A percentile compares a stretch with the other conserved stretches of the same genome.
phyloP scores from a whole-genome alignment of 2,113 vertebrate genomes.

The Tragulus kanchil region DNA sequence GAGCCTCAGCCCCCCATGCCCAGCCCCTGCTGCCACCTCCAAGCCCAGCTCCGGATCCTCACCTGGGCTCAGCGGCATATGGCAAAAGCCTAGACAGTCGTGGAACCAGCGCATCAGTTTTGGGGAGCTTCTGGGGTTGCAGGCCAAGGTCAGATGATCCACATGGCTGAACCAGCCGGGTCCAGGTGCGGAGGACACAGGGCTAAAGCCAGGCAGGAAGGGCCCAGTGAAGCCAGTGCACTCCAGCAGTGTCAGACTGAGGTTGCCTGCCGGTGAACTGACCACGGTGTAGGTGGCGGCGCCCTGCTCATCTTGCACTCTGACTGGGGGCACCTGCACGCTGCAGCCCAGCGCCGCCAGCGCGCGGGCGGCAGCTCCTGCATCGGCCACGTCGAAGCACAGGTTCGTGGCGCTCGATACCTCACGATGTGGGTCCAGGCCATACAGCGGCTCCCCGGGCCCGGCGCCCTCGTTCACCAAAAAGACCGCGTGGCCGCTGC shows the following conservation, averaged over 20 bases:
- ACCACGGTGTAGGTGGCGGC: constrained; percentile 91
- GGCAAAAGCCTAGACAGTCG: constrained; percentile 91
- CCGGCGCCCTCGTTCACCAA: constrained; percentile 90
- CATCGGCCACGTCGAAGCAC: constrained; percentile 94
- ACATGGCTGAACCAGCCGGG: constrained; percentile 89
- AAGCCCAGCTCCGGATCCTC: constrained; percentile 88
- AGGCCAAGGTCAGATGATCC: constrained; percentile 95
- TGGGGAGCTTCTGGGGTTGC: constrained; percentile 84
- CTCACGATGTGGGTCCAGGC: constrained; percentile 80
- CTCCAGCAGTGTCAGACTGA: constrained; percentile 95
- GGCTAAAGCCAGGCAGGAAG: constrained; percentile 93
- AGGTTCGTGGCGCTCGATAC: constrained; percentile 94
- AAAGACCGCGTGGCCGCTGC: constrained; percentile 90
- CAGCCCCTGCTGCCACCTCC: constrained; percentile 86
- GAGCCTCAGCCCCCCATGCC: constrained; percentile 92
- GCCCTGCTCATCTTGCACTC: constrained; percentile 86
- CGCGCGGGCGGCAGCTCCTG: constrained; percentile 83
- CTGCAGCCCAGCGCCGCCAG: constrained; percentile 89
- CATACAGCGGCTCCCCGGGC: constrained; percentile 87
- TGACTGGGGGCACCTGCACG: constrained; percentile 90
- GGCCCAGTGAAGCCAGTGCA: constrained; percentile 87
- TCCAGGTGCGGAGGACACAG: neutral
- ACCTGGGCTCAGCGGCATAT: constrained; percentile 91
- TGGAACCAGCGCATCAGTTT: constrained; percentile 93
- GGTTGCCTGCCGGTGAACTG: constrained; percentile 91